Evolutionary conservation across 2,797 vertebrate genomes (phyloP).

Genomic region (Phalanger gymnotis): DNA sequence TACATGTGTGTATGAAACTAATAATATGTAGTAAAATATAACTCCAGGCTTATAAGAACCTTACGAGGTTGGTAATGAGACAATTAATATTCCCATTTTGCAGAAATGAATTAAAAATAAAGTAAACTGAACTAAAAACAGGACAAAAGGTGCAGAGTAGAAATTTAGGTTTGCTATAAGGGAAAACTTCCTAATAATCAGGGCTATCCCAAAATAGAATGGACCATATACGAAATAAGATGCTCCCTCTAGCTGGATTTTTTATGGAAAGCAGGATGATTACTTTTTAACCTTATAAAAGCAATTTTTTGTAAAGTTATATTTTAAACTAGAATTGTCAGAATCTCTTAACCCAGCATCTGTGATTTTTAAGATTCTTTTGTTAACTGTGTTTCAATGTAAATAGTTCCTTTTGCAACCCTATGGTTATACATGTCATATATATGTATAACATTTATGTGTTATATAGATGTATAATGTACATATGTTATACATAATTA

Average conservation of each 20-base stretch:
- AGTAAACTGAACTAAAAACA: background rate
- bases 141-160: background rate
- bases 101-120: background rate
- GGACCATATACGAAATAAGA: background rate
- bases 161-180: background rate
- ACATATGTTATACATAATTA: too few relatives aligned
- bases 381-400: background rate
- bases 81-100: background rate
- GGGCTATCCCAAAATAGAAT: background rate
- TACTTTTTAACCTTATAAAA: too few relatives aligned
- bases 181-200: background rate
- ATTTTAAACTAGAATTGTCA: too few relatives aligned
- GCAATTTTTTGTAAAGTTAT: too few relatives aligned
- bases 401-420: background rate
- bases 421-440: background rate
- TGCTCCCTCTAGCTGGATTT: fast-evolving
- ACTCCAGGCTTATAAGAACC: background rate
- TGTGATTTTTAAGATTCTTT: too few relatives aligned
- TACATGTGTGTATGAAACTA: too few relatives aligned
- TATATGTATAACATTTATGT: too few relatives aligned
- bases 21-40: too few relatives aligned
- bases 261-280: background rate
- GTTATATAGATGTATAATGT: background rate
- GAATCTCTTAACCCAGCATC: too few relatives aligned
- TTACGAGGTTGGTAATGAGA: background rate